Evolutionary conservation across 2,113 vertebrate species (phyloP).

Genomic region (Hippocampus comes): DNA sequence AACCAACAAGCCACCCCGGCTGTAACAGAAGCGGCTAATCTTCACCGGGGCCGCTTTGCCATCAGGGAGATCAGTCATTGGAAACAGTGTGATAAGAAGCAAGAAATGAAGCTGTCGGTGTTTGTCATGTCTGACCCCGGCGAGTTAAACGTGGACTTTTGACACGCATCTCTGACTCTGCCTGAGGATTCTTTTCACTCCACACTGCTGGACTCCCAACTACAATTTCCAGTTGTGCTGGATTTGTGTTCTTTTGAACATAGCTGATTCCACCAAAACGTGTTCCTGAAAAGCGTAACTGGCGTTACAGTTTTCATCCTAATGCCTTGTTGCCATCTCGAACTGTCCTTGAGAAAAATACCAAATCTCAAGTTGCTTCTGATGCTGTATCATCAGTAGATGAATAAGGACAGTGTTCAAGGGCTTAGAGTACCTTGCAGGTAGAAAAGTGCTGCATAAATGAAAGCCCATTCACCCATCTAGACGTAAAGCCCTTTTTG

Average conservation of each 20-base stretch:
- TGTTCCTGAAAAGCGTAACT: conserved; percentile 12
- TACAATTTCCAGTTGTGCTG: not conserved
- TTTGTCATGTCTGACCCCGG: conserved; percentile 57
- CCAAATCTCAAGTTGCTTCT: not conserved
- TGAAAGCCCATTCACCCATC: not conserved
- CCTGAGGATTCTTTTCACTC: conserved; percentile 41
- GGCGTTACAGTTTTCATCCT: conserved; percentile 1
- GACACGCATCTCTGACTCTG: conserved; percentile 31
- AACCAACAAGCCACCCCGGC: conserved; percentile 19
- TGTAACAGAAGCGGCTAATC: conserved; percentile 42
- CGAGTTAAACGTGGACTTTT: conserved; percentile 48
- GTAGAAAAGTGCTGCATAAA: not conserved
- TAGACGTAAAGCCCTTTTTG: not conserved
- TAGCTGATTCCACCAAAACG: not conserved
- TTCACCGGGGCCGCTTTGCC: conserved; percentile 44
- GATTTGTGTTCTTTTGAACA: conserved; percentile 4
- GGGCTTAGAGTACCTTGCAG: not conserved
- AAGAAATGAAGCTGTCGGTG: conserved; percentile 51
- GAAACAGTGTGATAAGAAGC: conserved; percentile 45
- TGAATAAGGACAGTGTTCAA: not conserved
- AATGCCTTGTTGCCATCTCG: not conserved
- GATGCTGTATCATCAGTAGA: not conserved
- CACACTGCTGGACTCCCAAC: conserved; percentile 22
- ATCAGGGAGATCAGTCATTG: conserved; percentile 53
- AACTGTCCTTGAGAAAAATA: not conserved